Conservation (phyloP, 2,888 invertebrate species). For the Dryocosmus kuriphilus region DNA sequence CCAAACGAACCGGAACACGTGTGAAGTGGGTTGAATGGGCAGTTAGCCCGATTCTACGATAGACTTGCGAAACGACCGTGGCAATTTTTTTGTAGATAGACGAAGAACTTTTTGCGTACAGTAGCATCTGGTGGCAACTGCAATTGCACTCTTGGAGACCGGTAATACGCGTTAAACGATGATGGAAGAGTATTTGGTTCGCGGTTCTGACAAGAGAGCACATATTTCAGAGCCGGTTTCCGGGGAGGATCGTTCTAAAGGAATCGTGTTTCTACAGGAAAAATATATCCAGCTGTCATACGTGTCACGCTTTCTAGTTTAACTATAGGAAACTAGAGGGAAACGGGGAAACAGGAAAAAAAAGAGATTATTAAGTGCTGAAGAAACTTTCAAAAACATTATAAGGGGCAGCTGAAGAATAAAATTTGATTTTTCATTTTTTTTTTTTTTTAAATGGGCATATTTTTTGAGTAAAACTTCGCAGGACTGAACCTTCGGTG, state of each 20-base stretch:
- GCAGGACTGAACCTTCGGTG: no score
- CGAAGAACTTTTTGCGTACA: neutral
- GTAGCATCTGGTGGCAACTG: constrained; percentile 10
- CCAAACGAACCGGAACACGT: constrained; percentile 1
- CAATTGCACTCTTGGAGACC: neutral
- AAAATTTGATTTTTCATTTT: no score
- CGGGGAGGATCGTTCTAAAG: constrained; percentile 15
- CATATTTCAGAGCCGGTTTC: constrained; percentile 21
- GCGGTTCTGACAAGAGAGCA: constrained; percentile 18
- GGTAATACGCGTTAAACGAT: constrained; percentile 15
- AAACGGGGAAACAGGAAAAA: neutral
- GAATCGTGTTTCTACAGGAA: constrained; percentile 39
- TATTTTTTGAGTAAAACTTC: no score
- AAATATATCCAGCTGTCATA: constrained; percentile 39
- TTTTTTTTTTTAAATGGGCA: no score
- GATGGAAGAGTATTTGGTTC: constrained; percentile 33
- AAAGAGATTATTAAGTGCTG: no score
- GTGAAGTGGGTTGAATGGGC: constrained; percentile 7
- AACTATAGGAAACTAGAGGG: neutral
- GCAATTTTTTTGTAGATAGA: constrained; percentile 5
- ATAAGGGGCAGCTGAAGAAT: no score
- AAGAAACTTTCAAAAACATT: no score
- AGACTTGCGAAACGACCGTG: constrained; percentile 2
- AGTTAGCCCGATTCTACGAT: constrained; percentile 4
- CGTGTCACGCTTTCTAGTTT: constrained; percentile 29